phyloP scores from a whole-genome alignment of 2,888 invertebrate genomes.

The Metacarcinus magister region DNA sequence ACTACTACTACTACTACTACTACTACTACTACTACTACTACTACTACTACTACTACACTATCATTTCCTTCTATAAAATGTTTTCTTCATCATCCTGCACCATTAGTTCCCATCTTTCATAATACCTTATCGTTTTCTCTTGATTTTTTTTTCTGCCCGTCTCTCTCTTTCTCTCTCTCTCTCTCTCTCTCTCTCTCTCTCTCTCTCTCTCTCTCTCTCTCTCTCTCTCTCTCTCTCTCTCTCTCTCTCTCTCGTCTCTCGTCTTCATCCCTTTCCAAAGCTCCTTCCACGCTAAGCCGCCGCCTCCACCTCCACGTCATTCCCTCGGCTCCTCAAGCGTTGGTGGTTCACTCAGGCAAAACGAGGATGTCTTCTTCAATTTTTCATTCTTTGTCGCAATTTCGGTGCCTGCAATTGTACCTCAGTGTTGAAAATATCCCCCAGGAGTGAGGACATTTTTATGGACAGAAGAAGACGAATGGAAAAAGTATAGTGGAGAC shows the following conservation, averaged over 20 bases:
- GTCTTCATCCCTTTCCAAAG: neutral
- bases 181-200: neutral
- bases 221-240: neutral
- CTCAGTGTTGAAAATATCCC: too few species aligned
- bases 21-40: neutral
- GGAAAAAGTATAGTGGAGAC: too few species aligned
- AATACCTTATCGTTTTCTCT: neutral
- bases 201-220: slow-evolving; percentile 2
- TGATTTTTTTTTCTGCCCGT: neutral
- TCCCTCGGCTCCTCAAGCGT: neutral
- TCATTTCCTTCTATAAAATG: too few species aligned
- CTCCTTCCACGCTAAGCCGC: neutral
- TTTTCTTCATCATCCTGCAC: too few species aligned
- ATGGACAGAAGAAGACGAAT: too few species aligned
- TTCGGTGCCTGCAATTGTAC: too few species aligned
- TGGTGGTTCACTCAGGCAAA: neutral
- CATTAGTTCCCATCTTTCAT: neutral
- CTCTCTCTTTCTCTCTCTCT: neutral
- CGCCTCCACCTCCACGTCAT: neutral
- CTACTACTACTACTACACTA: too few species aligned
- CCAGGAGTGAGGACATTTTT: too few species aligned
- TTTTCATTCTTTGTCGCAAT: neutral
- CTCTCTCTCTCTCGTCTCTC: neutral
- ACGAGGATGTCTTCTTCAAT: too few species aligned
- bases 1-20: neutral